Percentiles rank a stretch among this genome's conserved stretches.
Evolutionary conservation across 2,113 vertebrate species (phyloP).

Genomic region (Canis aureus): DNA sequence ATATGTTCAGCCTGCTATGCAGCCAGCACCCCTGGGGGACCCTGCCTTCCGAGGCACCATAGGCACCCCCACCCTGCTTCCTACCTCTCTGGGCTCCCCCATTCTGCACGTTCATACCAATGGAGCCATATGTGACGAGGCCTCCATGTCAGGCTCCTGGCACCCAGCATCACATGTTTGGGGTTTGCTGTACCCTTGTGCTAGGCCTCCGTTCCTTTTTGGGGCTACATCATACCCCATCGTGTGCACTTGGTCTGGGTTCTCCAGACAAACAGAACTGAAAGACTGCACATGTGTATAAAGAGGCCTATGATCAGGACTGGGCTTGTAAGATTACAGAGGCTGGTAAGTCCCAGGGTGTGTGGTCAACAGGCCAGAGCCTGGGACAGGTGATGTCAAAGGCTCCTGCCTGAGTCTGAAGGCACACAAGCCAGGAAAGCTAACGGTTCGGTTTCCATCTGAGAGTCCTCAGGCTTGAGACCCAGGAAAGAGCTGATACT

Average conservation of each 20-base stretch:
- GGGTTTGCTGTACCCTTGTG: rapidly evolving
- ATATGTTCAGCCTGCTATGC: rapidly evolving
- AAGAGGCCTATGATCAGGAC: neutral
- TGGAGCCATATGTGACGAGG: rapidly evolving
- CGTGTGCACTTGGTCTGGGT: rapidly evolving
- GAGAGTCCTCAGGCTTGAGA: neutral
- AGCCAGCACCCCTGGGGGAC: rapidly evolving
- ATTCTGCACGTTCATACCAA: rapidly evolving
- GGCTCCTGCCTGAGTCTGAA: neutral
- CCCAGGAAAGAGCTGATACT: neutral
- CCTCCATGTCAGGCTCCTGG: rapidly evolving
- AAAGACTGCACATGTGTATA: rapidly evolving
- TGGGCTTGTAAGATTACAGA: rapidly evolving
- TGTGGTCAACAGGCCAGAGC: neutral
- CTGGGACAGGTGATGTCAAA: neutral
- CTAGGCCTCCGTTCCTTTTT: neutral
- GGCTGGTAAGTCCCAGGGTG: neutral
- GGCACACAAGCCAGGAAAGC: too few relatives aligned
- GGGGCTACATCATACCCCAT: rapidly evolving
- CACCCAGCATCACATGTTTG: rapidly evolving
- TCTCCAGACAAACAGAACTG: neutral
- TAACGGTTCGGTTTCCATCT: rapidly evolving
- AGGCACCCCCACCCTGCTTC: rapidly evolving
- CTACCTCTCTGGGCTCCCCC: neutral
- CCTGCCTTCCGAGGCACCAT: neutral